A percentile compares a stretch with the other conserved stretches of the same genome.
These are phyloP conservation scores for rabbit (Oryctolagus cuniculus) DNA, from an alignment of 2,113 vertebrate species.

Conservation along the genomic window mOryCun1.1 NC_091442.1:58743501-58744000, in stretches of 20 bases:
- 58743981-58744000: conserved; percentile 50
- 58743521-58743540: too few relatives aligned
- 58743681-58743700: background rate
- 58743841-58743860: conserved; percentile 30
- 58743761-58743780: background rate
- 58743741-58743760: conserved; percentile 15
- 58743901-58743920: conserved; percentile 44
- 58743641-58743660: too few relatives aligned
- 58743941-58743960: conserved; percentile 2
- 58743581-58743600: too few relatives aligned
- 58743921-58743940: background rate
- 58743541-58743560: too few relatives aligned
- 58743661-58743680: too few relatives aligned
- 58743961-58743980: background rate
- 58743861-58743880: conserved; percentile 6
- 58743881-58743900: conserved; percentile 37
- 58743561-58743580: too few relatives aligned
- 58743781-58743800: conserved; percentile 8
- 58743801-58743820: conserved; percentile 49
- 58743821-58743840: background rate
- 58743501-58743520: too few relatives aligned
- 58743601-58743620: too few relatives aligned
- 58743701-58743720: background rate
- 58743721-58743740: conserved; percentile 18
- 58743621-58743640: too few relatives aligned